These are phyloP conservation scores for Novumbra hubbsi DNA, from an alignment of 2,797 vertebrate species.

Conservation along the genomic window DNA sequence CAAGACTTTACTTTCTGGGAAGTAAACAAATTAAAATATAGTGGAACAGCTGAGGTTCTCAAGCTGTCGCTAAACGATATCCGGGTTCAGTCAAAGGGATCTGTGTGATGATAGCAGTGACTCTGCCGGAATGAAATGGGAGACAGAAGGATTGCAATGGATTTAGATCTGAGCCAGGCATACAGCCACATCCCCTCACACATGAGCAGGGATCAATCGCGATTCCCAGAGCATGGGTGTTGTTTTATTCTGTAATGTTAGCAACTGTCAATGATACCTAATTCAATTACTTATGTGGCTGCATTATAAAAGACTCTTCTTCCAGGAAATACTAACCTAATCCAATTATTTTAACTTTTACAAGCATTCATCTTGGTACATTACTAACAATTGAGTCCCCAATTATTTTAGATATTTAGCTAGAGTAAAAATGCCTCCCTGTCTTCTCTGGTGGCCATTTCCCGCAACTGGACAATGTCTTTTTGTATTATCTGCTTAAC, in stretches of 20 bases:
- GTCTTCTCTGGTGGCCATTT: no score
- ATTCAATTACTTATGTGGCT: neutral
- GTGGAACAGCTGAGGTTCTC: neutral
- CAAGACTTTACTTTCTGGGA: neutral
- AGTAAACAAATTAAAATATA: neutral
- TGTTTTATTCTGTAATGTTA: neutral
- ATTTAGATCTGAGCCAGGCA: neutral
- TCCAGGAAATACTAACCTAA: no score
- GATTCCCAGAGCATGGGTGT: neutral
- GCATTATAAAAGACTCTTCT: neutral
- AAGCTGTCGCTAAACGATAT: neutral
- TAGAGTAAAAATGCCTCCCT: no score
- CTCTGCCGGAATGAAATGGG: neutral
- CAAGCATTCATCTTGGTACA: no score
- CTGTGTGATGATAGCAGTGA: neutral
- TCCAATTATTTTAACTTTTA: no score
- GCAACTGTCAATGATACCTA: neutral
- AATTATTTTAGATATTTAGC: no score
- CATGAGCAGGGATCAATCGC: neutral
- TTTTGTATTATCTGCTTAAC: no score
- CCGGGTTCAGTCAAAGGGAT: neutral
- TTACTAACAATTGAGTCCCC: no score
- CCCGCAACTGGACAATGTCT: no score
- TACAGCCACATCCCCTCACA: neutral
- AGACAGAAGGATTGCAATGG: neutral